Evolutionary conservation across 2,888 invertebrate genomes (phyloP).

Genomic region (Tetranychus truncatus): DNA sequence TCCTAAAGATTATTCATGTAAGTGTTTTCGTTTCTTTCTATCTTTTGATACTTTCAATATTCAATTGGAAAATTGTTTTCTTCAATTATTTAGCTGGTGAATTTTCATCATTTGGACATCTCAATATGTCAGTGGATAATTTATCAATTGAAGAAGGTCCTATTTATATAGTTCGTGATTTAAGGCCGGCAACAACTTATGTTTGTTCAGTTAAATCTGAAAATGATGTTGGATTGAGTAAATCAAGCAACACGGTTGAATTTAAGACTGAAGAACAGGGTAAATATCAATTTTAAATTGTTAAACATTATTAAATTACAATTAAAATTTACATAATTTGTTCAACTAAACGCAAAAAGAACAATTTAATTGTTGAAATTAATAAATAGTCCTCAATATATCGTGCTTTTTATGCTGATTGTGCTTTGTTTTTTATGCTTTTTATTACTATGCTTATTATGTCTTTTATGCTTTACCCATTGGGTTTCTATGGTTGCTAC

Average conservation of each 20-base stretch:
- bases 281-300: constrained; percentile 19
- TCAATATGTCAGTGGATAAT: constrained; percentile 7
- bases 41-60: not conserved
- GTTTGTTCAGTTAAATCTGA: constrained; percentile 31
- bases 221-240: constrained; percentile 32
- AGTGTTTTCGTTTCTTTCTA: not conserved
- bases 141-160: constrained; percentile 23
- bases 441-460: no score
- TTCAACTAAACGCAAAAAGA: no score
- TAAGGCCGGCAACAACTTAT: constrained; percentile 32
- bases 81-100: not conserved
- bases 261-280: constrained; percentile 32
- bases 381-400: no score
- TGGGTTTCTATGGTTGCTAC: no score
- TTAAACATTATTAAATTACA: not conserved
- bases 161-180: constrained; percentile 33
- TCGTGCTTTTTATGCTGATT: no score
- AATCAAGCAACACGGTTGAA: constrained; percentile 29
- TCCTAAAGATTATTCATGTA: constrained; percentile 10
- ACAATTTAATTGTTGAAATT: no score
- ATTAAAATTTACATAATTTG: not conserved
- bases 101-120: constrained; percentile 13
- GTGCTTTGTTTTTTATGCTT: no score
- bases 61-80: not conserved
- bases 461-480: no score